phyloP scores from a whole-genome alignment of 1,140 invertebrate species.

The Chelonus insularis region DNA sequence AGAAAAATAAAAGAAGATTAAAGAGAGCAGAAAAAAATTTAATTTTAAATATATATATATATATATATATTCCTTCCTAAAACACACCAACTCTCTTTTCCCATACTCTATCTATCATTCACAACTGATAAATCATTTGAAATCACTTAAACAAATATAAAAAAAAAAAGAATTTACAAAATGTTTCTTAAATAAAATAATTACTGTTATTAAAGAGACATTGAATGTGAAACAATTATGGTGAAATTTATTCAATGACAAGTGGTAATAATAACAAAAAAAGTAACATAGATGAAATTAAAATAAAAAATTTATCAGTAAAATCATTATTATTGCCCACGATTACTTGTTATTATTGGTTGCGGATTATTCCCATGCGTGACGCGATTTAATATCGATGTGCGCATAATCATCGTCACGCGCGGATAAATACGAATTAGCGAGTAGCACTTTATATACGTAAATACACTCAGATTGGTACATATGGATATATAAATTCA shows the following conservation, averaged over 20 bases:
- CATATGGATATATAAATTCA: conserved; percentile 26
- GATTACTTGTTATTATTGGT: conserved; percentile 12
- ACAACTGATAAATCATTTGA: no score
- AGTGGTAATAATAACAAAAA: neutral
- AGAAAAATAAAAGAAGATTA: neutral
- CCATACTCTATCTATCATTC: no score
- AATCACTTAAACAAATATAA: no score
- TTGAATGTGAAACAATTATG: neutral
- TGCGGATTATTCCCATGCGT: conserved; percentile 20
- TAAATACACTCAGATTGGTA: conserved; percentile 8
- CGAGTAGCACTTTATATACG: conserved; percentile 29
- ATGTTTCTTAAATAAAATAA: no score
- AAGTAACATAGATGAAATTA: neutral
- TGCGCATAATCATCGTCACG: conserved; percentile 41
- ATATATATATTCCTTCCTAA: neutral
- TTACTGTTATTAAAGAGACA: no score
- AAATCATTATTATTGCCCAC: conserved; percentile 11
- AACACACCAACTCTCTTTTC: no score
- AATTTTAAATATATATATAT: neutral
- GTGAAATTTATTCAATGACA: neutral
- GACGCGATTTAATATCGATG: conserved; percentile 30
- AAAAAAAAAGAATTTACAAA: neutral
- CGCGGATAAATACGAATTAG: conserved; percentile 44
- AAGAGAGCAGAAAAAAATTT: neutral
- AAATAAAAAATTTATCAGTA: conserved; percentile 5